A percentile compares a stretch with the other conserved stretches of the same genome.
Evolutionary conservation across 1,140 invertebrate genomes (phyloP).

Genomic region (Myzus persicae): DNA sequence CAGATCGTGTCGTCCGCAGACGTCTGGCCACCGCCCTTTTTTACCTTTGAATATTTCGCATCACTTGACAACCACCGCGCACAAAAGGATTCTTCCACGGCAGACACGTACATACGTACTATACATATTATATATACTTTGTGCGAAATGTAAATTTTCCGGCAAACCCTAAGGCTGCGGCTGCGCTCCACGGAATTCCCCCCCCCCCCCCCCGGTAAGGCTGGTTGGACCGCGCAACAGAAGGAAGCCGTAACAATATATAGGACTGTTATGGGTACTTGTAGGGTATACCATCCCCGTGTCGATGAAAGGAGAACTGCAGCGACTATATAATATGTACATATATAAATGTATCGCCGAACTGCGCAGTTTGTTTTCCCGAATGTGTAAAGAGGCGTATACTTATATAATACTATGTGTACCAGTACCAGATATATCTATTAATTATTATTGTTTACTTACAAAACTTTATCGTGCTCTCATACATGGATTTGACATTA

Average conservation of each 20-base stretch:
- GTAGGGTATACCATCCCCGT: too few species aligned
- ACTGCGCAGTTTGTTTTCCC: neutral
- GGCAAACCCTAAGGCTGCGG: neutral
- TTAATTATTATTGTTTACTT: too few species aligned
- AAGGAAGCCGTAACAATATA: neutral
- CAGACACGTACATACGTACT: neutral
- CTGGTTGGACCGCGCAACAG: neutral
- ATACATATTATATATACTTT: constrained; percentile 14
- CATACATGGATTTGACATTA: neutral
- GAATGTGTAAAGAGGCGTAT: neutral
- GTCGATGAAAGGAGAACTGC: neutral
- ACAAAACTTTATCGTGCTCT: too few species aligned
- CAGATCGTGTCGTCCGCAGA: constrained; percentile 26
- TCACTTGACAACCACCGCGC: constrained; percentile 40
- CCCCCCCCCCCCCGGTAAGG: too few species aligned
- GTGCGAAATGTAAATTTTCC: constrained; percentile 20
- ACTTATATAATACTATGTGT: too few species aligned
- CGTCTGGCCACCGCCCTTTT: constrained; percentile 38
- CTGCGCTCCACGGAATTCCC: neutral
- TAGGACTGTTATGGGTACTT: neutral
- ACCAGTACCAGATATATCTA: too few species aligned
- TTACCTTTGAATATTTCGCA: constrained; percentile 56
- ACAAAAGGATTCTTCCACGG: constrained; percentile 46
- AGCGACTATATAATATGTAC: neutral
- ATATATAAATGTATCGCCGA: neutral